Percentiles rank a stretch among this genome's conserved stretches.
Conservation (phyloP, 2,113 vertebrate genomes). For the Myocastor coypus region DNA sequence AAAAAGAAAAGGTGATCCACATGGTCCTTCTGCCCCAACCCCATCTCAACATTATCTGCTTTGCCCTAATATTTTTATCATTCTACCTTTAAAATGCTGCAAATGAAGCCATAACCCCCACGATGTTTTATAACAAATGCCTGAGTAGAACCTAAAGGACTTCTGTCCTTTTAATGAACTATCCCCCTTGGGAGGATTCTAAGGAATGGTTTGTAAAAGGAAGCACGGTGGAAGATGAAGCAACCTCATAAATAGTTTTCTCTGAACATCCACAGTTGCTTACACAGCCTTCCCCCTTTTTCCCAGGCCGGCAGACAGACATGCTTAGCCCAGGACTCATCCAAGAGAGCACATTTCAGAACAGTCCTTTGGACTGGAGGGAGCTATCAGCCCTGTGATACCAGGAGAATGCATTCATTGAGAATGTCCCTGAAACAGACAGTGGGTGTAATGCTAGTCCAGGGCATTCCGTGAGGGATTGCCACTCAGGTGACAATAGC, state of each 20-base stretch:
- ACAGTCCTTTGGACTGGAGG: constrained; percentile 52
- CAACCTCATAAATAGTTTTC: constrained; percentile 51
- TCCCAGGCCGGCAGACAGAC: constrained; percentile 65
- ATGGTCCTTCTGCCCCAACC: constrained; percentile 41
- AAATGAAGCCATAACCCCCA: neutral
- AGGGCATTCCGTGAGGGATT: constrained; percentile 38
- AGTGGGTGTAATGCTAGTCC: neutral
- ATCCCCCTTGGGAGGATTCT: constrained; percentile 12
- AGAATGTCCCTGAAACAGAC: constrained; percentile 28
- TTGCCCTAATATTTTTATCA: neutral
- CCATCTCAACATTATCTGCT: constrained; percentile 38
- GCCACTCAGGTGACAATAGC: constrained; percentile 46
- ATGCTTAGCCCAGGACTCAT: constrained; percentile 62
- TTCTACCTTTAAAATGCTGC: constrained; percentile 46
- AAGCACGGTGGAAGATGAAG: constrained; percentile 25
- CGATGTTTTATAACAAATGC: constrained; percentile 47
- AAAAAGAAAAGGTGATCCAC: constrained; percentile 69
- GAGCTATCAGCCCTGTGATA: constrained; percentile 29
- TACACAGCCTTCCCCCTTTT: constrained; percentile 63
- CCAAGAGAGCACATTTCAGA: constrained; percentile 65
- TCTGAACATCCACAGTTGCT: constrained; percentile 67
- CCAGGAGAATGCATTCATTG: constrained; percentile 37
- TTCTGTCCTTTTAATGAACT: constrained; percentile 69
- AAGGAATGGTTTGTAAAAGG: neutral
- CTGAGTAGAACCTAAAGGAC: neutral